phyloP scores from a whole-genome alignment of 2,113 vertebrate species.

The Cyphomyrus discorhynchus region DNA sequence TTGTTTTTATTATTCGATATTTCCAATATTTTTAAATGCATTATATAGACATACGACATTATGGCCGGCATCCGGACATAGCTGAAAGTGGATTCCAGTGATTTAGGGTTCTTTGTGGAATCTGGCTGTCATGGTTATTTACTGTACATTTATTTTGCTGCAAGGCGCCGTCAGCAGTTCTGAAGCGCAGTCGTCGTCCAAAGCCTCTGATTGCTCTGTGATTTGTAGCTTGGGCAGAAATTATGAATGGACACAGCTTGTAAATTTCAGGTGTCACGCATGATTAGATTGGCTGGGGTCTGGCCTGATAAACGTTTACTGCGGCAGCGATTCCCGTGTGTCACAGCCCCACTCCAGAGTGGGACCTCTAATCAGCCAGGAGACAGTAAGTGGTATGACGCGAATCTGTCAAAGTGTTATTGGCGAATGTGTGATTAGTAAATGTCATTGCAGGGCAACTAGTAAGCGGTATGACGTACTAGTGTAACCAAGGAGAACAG shows the following conservation, averaged over 20 bases:
- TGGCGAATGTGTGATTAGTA: not conserved
- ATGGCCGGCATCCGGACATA: not conserved
- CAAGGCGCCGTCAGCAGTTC: not conserved
- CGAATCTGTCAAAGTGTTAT: not conserved
- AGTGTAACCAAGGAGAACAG: not conserved
- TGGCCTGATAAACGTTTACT: not conserved
- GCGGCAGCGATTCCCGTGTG: not conserved
- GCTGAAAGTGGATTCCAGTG: not conserved
- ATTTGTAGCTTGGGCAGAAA: slow-evolving; percentile 6
- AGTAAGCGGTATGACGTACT: not conserved
- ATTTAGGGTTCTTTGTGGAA: not conserved
- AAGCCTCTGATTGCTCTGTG: not conserved
- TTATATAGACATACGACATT: not conserved
- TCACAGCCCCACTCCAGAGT: not conserved
- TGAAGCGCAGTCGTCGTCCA: not conserved
- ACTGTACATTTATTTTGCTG: not conserved
- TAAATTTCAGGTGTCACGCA: not conserved
- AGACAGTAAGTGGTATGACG: not conserved
- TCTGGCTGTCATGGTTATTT: not conserved
- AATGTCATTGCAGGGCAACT: not conserved
- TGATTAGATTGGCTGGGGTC: not conserved
- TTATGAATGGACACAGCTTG: not conserved
- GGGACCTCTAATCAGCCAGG: not conserved
- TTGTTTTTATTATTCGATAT: not conserved
- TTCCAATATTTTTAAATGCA: not conserved